A percentile compares a stretch with the other conserved stretches of the same genome.
Evolutionary conservation across 2,797 vertebrate genomes (phyloP).

Genomic region (Epinephelus malabaricus): DNA sequence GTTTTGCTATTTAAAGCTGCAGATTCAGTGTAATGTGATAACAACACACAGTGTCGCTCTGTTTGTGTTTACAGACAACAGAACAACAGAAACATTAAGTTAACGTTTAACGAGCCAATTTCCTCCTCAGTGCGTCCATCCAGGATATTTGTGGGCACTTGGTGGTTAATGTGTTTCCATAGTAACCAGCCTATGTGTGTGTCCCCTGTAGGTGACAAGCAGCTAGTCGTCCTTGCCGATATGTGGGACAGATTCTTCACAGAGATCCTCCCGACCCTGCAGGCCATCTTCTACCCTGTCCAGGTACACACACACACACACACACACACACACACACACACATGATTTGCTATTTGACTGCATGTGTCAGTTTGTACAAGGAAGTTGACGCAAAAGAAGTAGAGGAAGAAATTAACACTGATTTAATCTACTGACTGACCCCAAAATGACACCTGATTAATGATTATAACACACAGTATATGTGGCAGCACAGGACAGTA

Average conservation of each 20-base stretch:
- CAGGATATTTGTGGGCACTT: not conserved
- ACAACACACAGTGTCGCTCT: no score
- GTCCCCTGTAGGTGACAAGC: constrained; percentile 85
- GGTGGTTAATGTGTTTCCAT: constrained; percentile 11
- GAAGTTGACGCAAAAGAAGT: no score
- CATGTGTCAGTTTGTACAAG: no score
- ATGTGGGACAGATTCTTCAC: constrained; percentile 95
- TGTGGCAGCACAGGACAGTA: no score
- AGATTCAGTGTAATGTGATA: not conserved
- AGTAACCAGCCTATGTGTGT: constrained; percentile 35
- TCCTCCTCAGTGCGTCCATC: not conserved
- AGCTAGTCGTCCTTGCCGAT: constrained; percentile 88
- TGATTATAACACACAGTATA: no score
- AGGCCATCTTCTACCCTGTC: constrained; percentile 98
- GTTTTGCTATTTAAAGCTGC: not conserved
- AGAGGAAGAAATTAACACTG: no score
- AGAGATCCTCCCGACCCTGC: constrained; percentile 95
- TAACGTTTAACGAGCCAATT: not conserved
- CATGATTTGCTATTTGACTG: no score
- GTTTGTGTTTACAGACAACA: not conserved
- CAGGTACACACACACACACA: constrained; percentile 85
- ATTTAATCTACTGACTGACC: no score
- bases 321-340: constrained; percentile 3
- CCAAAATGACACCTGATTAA: no score
- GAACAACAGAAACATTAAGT: constrained; percentile 14